Evolutionary conservation across 2,113 vertebrate genomes (phyloP), one percentile per base, ranked within the genome.

Genomic region (Halcyon malimbica): DNA sequence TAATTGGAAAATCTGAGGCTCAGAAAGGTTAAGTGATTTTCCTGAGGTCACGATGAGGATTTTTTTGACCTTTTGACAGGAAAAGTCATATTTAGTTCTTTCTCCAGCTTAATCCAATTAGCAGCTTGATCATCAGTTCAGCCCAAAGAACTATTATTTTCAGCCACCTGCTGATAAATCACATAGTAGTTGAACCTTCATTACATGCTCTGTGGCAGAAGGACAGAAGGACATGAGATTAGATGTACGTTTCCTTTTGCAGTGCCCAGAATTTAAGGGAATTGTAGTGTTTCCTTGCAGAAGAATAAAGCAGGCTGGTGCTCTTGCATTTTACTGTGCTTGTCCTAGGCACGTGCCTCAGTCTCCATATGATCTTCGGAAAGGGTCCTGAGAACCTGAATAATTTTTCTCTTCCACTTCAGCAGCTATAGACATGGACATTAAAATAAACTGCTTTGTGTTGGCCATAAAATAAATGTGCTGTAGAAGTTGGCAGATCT

Each of bases 1-100:
- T 68, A 91, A 93, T 59, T 94, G 84, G 84, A 91, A 93, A 95
- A 85, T 68, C 8, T 6, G 41, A 77, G 48, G 15, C 59, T 96
- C 17, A 69, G 67, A 85, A 93, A 91, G 10, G 37, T 73, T 82
- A 91, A 91, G 42, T 69, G 48, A 50, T 50, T 91, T 84, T 87
- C 50, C 50, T 69, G 28, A 87, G 82, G 81, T 85, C 68, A 79
- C 73, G 60, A 3, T 28, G 51, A 29, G 48, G 53, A 41, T 53
- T 41, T 83, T 83, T 85, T 76, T 82, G 33, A 87, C 84, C 60
- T 83, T 63, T 85, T 91, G 62, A 35, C 74, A 62, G 82, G 26
- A 89, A 85, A 50, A 73, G 46, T 35, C n/a, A 15, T 73, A 69
- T 83, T 85, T 94, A 94, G 67, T 54, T 96, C 41, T 51, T 82